Evolutionary conservation across 2,797 vertebrate genomes (phyloP), one percentile per base, ranked within the genome.

Genomic region (Schizopygopsis malacanthus): DNA sequence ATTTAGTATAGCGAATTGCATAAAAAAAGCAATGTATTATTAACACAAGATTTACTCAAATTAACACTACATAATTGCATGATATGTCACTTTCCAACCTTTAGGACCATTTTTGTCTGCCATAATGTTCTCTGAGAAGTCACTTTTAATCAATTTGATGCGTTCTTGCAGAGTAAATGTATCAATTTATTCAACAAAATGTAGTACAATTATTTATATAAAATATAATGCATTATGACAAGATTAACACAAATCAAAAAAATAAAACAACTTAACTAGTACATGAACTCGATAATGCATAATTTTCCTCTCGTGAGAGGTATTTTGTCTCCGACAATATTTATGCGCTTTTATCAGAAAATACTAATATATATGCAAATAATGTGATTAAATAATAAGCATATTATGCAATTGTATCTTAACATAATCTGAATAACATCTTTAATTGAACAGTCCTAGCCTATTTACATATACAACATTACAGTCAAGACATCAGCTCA

Each of bases 391-490:
- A 41, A 59, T n/a, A 59, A n/a, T 59, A 37, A 4, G 6, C 22
- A 25, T 43, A n/a, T 59, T 77, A 43, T 59, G 54, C 16, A 25
- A 59, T 16, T 59, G 41, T n/a, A 78, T 78, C 54, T 56, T 22
- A 25, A 41, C 16, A 22, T 37, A 20, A 76, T 50, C 20, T 3
- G 10, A 9, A 78, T 59, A 25, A 78, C 37, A 70, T 41, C 8
- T 70, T 41, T 70, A 70, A 41, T 41, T 20, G 16, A 39, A 70
- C 18, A 15, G 8, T 37, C 73, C 50, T 77, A 56, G 52, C 11
- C 50, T 39, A 39, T 77, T 56, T 77, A 77, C 33, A 39, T 77
- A 39, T 77, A 76, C 54, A 76, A 52, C 18, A 4, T 33, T 76
- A 76, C 33, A 1, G 1, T 82, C 37, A 28, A 54, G n/a, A 39